Base-by-base conservation (phyloP, 2,797 vertebrate genomes). In the Acanthis flammea region DNA sequence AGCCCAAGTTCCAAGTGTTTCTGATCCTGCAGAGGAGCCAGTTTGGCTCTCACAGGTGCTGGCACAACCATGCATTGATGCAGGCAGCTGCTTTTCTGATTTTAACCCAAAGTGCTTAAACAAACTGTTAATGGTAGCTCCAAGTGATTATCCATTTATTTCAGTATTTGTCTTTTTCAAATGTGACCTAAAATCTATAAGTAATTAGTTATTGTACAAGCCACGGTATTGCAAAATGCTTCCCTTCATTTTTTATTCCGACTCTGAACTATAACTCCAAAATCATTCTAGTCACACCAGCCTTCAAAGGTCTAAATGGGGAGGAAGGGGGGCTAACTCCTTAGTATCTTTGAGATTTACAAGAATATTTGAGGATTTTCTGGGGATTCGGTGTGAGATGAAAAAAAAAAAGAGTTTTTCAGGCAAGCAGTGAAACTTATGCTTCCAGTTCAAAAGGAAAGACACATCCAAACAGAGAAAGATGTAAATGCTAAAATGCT, bases 161-260 rank as follows among this genome's bases (percentile, higher is more conserved):
- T 98, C 97, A 96, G 96, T 97, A 97, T 97, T 97, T 97, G 95
- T 98, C 97, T 97, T 98, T 98, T 96, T 97, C 97, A 97, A 96
- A 97, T 97, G 96, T 98, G 98, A 98, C 97, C 96, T 96, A 97
- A 98, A 98, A 98, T 98, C 97, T 96, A 98, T 98, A 98, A 97
- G 97, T 97, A 98, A 98, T 98, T 98, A 98, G 97, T 98, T 98
- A 97, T 94, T 95, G 96, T 96, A 88, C 90, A 66, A 76, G 91
- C 95, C 97, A 94, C 31, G 21, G 72, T 85, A 83, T 28, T 95
- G 85, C 96, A 88, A 97, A 97, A 94, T 48, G 30, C 83, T 96
- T 97, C 89, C 86, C 96, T 97, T 98, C 96, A 97, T 98, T 97
- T 98, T 96, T 97, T 97, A 98, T 98, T 97, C 97, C 92, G 94